Evolutionary conservation across 2,797 vertebrate genomes (phyloP), one percentile per base, ranked within the genome.

Genomic region (Galago senegalensis): DNA sequence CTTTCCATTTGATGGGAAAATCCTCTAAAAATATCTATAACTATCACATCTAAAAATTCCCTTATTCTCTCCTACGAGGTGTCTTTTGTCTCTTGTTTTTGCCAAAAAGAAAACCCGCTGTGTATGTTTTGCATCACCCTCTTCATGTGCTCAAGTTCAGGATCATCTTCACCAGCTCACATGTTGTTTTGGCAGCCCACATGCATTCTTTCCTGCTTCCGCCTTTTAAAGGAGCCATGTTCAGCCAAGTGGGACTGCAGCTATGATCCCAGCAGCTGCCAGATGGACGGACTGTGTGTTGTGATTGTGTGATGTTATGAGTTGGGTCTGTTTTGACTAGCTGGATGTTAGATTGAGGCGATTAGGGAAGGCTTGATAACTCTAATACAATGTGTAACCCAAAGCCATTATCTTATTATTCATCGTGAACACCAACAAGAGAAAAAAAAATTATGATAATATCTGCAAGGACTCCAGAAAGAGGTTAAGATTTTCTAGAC

Each of bases 61-160:
- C 1, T 60, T 69, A 75, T 87, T 89, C 56, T 84, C 61, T 89
- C 67, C 67, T 76, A 7, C 0, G 31, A 82, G 69, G 29, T 90
- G 20, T 88, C 95, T 95, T 89, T 94, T 94, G 91, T 88, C 87
- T 93, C 91, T 96, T 97, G 96, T 97, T 97, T 97, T 97, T 96
- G 97, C 96, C 97, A 96, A 84, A 82, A 87, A 65, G 91, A 80
- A 77, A 95, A 92, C 73, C 72, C 27, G 1, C 77, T 86, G 97
- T 94, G 94, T 94, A 87, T 13, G 20, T 88, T 87, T 70, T 63
- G 43, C 95, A 53, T 53, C 76, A 12, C 79, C 82, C 95, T 5
- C 75, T 46, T 92, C 94, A 90, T 63, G 60, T 90, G 97, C 94
- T 94, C 49, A 0, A 34, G 92, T 61, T 79, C 25, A 21, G 93